Percentiles rank a stretch among this genome's conserved stretches.
These are phyloP conservation scores for Nicator chloris DNA, from an alignment of 2,113 vertebrate species.

Conservation along the genomic window DNA sequence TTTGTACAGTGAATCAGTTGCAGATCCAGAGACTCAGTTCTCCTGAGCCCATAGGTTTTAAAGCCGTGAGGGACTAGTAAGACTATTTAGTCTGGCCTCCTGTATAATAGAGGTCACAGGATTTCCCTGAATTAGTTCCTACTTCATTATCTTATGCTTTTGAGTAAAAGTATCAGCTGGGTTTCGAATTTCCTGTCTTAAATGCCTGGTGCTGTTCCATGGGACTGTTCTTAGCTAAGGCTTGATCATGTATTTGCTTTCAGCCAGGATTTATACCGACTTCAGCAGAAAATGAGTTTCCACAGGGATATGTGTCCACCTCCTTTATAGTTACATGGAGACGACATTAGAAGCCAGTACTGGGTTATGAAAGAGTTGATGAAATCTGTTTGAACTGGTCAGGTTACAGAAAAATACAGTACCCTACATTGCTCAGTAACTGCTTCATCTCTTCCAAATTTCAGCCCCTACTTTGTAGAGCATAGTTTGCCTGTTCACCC, in stretches of 20 bases:
- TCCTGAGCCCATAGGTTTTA: not conserved
- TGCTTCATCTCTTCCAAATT: not conserved
- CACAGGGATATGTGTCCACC: rapidly evolving
- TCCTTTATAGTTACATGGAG: not conserved
- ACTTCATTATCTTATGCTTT: not conserved
- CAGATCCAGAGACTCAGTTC: not conserved
- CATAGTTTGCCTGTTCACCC: not conserved
- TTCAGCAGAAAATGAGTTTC: not conserved
- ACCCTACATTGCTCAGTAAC: not conserved
- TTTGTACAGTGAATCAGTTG: not conserved
- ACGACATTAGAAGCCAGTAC: not conserved
- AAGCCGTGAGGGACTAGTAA: not conserved
- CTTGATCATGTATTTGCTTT: not conserved
- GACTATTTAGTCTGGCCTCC: not conserved
- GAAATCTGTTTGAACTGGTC: not conserved
- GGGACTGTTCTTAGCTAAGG: not conserved
- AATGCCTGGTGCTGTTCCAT: not conserved
- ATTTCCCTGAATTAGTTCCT: not conserved
- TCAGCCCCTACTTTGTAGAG: not conserved
- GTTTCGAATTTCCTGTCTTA: not conserved
- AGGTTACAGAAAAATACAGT: not conserved
- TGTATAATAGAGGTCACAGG: not conserved
- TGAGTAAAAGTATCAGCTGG: not conserved
- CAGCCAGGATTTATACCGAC: not conserved
- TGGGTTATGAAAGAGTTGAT: not conserved